phyloP scores from a whole-genome alignment of 2,888 invertebrate genomes.

The Himalopsyche anomala region DNA sequence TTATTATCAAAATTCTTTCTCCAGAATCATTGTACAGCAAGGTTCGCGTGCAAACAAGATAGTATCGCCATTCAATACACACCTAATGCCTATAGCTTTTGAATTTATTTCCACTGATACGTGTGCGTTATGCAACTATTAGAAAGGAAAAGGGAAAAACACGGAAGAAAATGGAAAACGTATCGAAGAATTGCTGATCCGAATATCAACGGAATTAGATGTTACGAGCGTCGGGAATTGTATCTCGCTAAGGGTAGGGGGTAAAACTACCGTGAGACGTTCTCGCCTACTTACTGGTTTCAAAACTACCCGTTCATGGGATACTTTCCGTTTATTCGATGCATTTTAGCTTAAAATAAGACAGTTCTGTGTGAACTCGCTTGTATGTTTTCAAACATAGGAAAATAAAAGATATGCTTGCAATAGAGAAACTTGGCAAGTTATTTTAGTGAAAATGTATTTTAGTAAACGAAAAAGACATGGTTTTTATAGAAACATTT shows the following conservation, averaged over 20 bases:
- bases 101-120: constrained; percentile 61
- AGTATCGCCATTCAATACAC: constrained; percentile 26
- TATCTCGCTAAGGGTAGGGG: constrained; percentile 62
- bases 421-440: too few species aligned
- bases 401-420: too few species aligned
- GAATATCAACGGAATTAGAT: constrained; percentile 78
- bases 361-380: not conserved
- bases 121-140: constrained; percentile 63
- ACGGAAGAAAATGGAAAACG: constrained; percentile 65
- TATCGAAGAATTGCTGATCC: constrained; percentile 76
- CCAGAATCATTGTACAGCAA: not conserved
- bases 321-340: constrained; percentile 30
- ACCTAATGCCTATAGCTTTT: constrained; percentile 47
- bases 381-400: not conserved
- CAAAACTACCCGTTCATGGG: constrained; percentile 22
- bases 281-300: constrained; percentile 15
- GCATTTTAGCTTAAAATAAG: constrained; percentile 8
- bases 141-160: constrained; percentile 58
- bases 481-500: too few species aligned
- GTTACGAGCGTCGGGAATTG: constrained; percentile 78
- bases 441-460: too few species aligned
- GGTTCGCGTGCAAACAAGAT: not conserved
- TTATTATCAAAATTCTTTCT: too few species aligned
- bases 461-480: too few species aligned
- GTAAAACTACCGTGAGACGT: constrained; percentile 27